These are phyloP conservation scores for Bolborhynchus lineola DNA, from an alignment of 2,113 vertebrate genomes.

Conservation along the genomic window DNA sequence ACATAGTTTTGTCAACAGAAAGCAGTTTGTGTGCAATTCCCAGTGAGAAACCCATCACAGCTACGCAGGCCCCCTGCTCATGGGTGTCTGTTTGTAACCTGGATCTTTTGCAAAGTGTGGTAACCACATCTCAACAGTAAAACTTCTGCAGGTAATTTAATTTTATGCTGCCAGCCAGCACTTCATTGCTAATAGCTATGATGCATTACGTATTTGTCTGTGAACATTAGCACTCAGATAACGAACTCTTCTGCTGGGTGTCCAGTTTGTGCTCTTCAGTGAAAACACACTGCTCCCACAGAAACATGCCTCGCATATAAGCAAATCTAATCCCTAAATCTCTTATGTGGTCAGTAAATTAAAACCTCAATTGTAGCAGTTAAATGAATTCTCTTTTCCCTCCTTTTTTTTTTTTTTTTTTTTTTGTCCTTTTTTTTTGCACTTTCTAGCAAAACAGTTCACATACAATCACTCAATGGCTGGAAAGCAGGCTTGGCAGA, in stretches of 20 bases:
- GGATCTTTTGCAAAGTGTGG: not conserved
- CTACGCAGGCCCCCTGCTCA: not conserved
- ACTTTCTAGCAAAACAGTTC: slow-evolving; percentile 12
- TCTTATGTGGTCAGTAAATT: slow-evolving; percentile 35
- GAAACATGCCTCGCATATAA: not conserved
- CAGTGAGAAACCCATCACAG: not conserved
- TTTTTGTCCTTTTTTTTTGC: not conserved
- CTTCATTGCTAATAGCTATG: slow-evolving; percentile 15
- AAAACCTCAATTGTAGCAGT: slow-evolving; percentile 40
- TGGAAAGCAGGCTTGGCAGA: slow-evolving; percentile 33
- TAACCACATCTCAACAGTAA: slow-evolving; percentile 37
- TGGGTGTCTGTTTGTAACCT: not conserved
- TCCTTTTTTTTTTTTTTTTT: not conserved
- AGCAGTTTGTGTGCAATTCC: not conserved
- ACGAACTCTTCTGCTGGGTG: slow-evolving; percentile 48
- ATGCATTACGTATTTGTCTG: slow-evolving; percentile 43
- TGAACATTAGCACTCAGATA: slow-evolving; percentile 53
- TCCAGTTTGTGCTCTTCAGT: not conserved
- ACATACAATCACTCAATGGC: not conserved
- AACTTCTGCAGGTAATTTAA: slow-evolving; percentile 48
- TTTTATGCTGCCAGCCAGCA: slow-evolving; percentile 40
- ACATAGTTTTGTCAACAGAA: not conserved
- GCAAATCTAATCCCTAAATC: slow-evolving; percentile 36
- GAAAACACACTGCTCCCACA: slow-evolving; percentile 19
- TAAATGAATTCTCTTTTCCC: not conserved